phyloP scores from a whole-genome alignment of 2,113 vertebrate species.

The Lagopus leucura region DNA sequence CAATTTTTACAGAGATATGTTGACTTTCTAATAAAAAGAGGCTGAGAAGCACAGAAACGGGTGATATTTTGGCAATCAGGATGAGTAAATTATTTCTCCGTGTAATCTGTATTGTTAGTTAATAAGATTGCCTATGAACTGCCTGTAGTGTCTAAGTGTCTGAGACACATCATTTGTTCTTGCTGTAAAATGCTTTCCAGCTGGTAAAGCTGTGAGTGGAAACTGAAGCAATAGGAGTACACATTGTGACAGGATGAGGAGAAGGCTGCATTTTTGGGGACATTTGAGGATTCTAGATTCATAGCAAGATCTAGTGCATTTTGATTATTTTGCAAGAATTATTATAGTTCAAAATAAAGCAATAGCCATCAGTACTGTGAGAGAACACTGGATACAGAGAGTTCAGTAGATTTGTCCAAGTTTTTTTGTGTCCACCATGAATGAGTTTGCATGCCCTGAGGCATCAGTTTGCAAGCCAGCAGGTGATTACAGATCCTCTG shows the following conservation, averaged over 20 bases:
- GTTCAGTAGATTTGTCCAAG: background rate
- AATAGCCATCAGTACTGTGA: background rate
- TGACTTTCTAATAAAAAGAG: background rate
- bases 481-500: background rate
- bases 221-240: background rate
- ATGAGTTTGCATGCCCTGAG: background rate
- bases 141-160: background rate
- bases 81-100: background rate
- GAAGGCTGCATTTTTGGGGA: background rate
- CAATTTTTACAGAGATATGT: background rate
- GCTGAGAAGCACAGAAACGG: background rate
- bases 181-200: background rate
- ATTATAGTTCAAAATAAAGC: background rate
- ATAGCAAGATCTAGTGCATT: background rate
- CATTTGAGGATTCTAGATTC: background rate
- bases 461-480: background rate
- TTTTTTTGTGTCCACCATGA: background rate
- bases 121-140: background rate
- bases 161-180: background rate
- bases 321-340: background rate
- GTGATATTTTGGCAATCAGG: background rate
- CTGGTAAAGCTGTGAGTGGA: background rate
- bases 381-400: background rate
- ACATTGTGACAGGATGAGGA: background rate
- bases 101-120: background rate